Evolutionary conservation across 2,888 invertebrate species (phyloP), one percentile per base, ranked within the genome.

Genomic region (Melanargia galathea): DNA sequence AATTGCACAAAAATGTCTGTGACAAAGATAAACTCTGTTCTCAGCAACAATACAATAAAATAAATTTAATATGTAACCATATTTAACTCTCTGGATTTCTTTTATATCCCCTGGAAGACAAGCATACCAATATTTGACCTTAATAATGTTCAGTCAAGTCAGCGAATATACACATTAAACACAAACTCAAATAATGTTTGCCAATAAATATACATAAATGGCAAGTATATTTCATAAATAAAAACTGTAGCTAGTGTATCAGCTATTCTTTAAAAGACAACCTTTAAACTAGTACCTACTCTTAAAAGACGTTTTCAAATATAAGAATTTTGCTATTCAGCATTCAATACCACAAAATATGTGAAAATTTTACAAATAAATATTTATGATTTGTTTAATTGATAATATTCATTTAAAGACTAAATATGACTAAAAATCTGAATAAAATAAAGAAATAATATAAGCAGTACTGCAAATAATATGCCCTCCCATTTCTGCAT

Each of bases 81-180:
- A 33, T 6, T 52, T 13, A 52, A 52, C 33, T 51, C 22, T 57
- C 62, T 62, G 40, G 30, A 45, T 10, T 69, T 72, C 24, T 13
- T 60, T 69, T 72, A 73, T 68, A 76, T 77, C 77, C 80, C 81
- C 82, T 82, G 87, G 87, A 87, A 87, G 87, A 89, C 86, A 77
- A 74, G 71, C 75, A 76, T 74, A 76, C 71, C 78, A 71, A 76
- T 79, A 78, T 75, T 73, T 73, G 72, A 65, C 81, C 78, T 79
- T 79, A 77, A 78, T 73, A 79, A 78, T 65, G 58, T 66, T 70
- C 70, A 71, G 70, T 71, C 71, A 52, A 63, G 58, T 63, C 40
- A 59, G 63, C 58, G 52, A 64, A 64, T 67, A 64, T 57, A 66
- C 30, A n/a, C n/a, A n/a, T 65, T 49, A 57, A 60, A 64, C 40